phyloP scores from a whole-genome alignment of 2,113 vertebrate genomes.

The Leptobrachium ailaonicum region DNA sequence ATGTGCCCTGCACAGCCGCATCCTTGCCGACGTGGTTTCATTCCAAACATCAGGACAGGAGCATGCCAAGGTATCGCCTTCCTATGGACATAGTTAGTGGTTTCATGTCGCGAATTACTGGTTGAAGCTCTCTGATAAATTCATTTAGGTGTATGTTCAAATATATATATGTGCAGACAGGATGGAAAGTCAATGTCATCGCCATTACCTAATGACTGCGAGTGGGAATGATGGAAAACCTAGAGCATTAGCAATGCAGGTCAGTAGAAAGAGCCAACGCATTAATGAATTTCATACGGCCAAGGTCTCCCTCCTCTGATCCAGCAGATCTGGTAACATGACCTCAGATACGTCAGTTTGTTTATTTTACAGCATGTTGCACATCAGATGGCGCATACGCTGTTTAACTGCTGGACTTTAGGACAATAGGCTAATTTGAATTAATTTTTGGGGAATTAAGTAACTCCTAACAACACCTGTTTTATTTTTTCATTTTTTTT shows the following conservation, averaged over 20 bases:
- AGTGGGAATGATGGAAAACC: constrained; percentile 67
- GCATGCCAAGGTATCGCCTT: constrained; percentile 90
- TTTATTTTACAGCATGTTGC: constrained; percentile 2
- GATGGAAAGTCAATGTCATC: constrained; percentile 74
- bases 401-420: background rate
- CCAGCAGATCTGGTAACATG: constrained; percentile 48
- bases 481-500: background rate
- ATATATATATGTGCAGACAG: constrained; percentile 53
- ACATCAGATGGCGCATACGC: background rate
- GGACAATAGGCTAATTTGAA: constrained; percentile 19
- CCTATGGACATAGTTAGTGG: constrained; percentile 60
- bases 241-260: constrained; percentile 59
- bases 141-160: constrained; percentile 59
- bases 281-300: constrained; percentile 60
- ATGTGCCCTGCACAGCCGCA: constrained; percentile 97
- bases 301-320: constrained; percentile 50
- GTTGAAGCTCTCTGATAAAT: constrained; percentile 71
- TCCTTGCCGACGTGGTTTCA: constrained; percentile 94
- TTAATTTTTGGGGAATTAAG: background rate
- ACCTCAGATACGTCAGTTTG: constrained; percentile 3
- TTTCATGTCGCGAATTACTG: constrained; percentile 73
- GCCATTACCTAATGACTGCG: constrained; percentile 65
- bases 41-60: constrained; percentile 92
- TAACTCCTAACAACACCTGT: background rate
- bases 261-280: constrained; percentile 57